Conservation (phyloP, 2,888 invertebrate genomes). For the Perizoma affinitatum region DNA sequence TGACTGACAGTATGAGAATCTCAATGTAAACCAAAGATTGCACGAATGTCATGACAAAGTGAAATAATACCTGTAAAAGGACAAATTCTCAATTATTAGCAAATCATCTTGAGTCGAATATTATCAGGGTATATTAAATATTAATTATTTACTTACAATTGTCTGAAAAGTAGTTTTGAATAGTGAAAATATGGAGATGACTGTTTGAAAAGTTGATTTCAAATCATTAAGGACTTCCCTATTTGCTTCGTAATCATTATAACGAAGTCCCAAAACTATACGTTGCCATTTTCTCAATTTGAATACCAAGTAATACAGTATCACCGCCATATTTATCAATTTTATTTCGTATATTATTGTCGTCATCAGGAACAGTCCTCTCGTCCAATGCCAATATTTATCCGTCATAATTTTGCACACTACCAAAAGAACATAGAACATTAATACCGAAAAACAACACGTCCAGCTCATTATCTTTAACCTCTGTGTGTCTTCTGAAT, state of each 20-base stretch:
- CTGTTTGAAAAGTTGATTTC: constrained; percentile 9
- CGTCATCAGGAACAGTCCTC: constrained; percentile 14
- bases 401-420: constrained; percentile 8
- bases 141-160: constrained; percentile 19
- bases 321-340: constrained; percentile 10
- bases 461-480: constrained; percentile 19
- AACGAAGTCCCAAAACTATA: constrained; percentile 4
- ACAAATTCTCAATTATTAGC: neutral
- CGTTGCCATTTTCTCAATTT: constrained; percentile 27
- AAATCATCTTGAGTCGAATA: neutral
- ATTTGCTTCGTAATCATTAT: neutral
- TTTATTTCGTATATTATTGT: constrained; percentile 25
- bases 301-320: constrained; percentile 16
- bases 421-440: constrained; percentile 19
- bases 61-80: constrained; percentile 26
- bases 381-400: constrained; percentile 19
- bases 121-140: neutral
- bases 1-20: constrained; percentile 11
- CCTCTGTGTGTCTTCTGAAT: constrained; percentile 12
- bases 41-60: constrained; percentile 25
- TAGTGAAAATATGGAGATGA: constrained; percentile 4
- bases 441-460: neutral
- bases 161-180: constrained; percentile 21
- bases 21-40: constrained; percentile 23
- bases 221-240: constrained; percentile 6